Percentiles rank a stretch among this genome's conserved stretches.
These are phyloP conservation scores for Apodemia zela DNA, from an alignment of 2,888 invertebrate genomes.

Conservation along the genomic window DNA sequence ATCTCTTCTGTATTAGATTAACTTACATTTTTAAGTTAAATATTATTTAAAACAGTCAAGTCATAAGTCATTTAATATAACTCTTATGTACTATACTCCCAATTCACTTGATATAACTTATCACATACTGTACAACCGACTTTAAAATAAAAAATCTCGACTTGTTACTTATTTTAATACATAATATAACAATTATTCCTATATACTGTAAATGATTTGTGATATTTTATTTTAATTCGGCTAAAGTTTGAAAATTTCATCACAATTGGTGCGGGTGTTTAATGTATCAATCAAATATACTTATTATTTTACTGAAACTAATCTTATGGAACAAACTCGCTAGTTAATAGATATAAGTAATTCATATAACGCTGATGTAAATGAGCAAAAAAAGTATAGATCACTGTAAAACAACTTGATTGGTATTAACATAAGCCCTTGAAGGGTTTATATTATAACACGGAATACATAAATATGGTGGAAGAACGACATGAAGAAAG, in stretches of 20 bases:
- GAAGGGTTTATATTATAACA: too few relatives aligned
- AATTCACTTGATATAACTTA: conserved; percentile 6
- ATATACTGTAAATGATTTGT: conserved; percentile 6
- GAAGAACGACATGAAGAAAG: too few relatives aligned
- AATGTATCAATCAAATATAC: not conserved
- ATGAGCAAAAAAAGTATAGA: conserved; percentile 2
- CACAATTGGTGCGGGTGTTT: conserved; percentile 6
- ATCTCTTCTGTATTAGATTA: too few relatives aligned
- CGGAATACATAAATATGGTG: too few relatives aligned
- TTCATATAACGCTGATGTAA: not conserved
- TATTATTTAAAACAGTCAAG: too few relatives aligned
- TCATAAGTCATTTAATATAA: not conserved
- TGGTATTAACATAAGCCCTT: not conserved
- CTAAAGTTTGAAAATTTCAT: not conserved
- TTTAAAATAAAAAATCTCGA: not conserved
- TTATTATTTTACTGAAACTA: conserved; percentile 9
- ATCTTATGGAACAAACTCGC: conserved; percentile 16
- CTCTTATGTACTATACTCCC: not conserved
- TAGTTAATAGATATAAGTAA: conserved; percentile 7
- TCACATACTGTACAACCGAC: not conserved
- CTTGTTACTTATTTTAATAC: not conserved
- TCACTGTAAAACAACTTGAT: not conserved
- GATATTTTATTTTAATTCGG: conserved; percentile 6
- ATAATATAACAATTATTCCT: not conserved
- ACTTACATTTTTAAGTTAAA: too few relatives aligned